Conservation (phyloP, 2,797 vertebrate genomes). For the Hemibagrus guttatus region DNA sequence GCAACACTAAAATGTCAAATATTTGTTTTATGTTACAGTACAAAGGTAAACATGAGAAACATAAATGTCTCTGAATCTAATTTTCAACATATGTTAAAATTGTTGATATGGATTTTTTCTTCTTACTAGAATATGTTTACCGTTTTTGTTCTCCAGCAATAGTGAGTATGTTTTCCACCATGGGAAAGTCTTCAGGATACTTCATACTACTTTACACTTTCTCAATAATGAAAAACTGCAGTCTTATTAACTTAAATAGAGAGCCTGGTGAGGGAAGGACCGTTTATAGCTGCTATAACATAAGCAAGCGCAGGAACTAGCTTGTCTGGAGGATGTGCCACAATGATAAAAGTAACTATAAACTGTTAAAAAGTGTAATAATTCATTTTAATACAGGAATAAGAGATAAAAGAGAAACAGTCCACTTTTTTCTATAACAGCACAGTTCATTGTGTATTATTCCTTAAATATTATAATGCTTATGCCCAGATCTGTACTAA, state of each 20-base stretch:
- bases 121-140: background rate
- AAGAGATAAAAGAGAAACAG: background rate
- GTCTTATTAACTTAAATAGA: background rate
- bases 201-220: background rate
- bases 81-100: no score
- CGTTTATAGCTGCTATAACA: background rate
- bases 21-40: background rate
- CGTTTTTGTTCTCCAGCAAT: background rate
- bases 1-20: background rate
- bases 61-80: background rate
- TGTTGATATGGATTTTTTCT: no score
- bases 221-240: background rate
- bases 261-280: background rate
- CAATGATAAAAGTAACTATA: background rate
- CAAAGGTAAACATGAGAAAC: background rate
- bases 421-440: background rate
- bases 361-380: background rate
- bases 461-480: background rate
- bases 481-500: background rate
- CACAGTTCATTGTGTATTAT: background rate
- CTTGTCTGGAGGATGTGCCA: background rate
- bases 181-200: background rate
- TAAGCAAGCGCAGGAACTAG: background rate
- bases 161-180: background rate
- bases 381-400: background rate